phyloP scores from a whole-genome alignment of 2,888 invertebrate genomes.

The Melangyna quadrimaculata region DNA sequence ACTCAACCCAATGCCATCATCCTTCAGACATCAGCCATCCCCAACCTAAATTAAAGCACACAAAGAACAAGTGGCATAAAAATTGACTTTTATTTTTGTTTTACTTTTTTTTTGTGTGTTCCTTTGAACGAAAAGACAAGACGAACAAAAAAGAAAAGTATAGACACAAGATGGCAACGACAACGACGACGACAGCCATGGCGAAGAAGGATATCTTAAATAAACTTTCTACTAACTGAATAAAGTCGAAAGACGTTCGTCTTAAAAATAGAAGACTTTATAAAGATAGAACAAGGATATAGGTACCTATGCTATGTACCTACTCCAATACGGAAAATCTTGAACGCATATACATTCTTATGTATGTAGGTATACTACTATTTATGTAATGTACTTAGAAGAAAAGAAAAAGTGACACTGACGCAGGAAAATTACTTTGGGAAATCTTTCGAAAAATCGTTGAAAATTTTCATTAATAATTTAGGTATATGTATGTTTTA shows the following conservation, averaged over 20 bases:
- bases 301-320: too few species aligned
- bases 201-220: constrained; percentile 32
- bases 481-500: constrained; percentile 56
- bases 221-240: constrained; percentile 67
- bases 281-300: constrained; percentile 14
- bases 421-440: constrained; percentile 26
- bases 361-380: background rate
- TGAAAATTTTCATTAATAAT: constrained; percentile 63
- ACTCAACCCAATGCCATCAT: constrained; percentile 22
- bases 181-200: constrained; percentile 15
- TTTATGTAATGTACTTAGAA: background rate
- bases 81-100: constrained; percentile 51
- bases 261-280: constrained; percentile 31
- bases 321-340: background rate
- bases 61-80: constrained; percentile 62
- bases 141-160: constrained; percentile 39
- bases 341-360: constrained; percentile 1
- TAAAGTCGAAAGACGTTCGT: constrained; percentile 68
- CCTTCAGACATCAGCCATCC: constrained; percentile 3
- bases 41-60: constrained; percentile 49
- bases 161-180: constrained; percentile 18
- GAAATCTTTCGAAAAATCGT: constrained; percentile 59
- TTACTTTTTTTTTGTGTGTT: background rate
- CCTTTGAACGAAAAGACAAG: background rate
- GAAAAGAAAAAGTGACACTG: background rate